Conservation (phyloP, 1,140 invertebrate species). For the Dendroctonus valens region DNA sequence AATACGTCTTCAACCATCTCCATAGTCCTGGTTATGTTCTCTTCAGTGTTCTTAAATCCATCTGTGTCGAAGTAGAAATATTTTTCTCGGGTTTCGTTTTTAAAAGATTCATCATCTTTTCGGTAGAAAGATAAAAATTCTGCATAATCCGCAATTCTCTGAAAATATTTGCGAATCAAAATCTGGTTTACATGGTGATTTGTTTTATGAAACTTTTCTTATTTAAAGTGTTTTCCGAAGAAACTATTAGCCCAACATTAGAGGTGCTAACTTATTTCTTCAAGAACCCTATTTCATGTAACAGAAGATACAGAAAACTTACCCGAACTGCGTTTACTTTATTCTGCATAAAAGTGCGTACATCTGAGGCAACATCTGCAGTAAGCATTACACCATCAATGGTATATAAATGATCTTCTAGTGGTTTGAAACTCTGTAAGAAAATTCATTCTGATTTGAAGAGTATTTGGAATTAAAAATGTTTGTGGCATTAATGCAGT, state of each 20-base stretch:
- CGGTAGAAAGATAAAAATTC: slow-evolving; percentile 44
- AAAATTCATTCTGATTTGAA: neutral
- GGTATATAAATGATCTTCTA: slow-evolving; percentile 32
- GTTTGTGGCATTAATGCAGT: neutral
- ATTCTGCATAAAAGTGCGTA: slow-evolving; percentile 38
- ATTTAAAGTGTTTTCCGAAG: neutral
- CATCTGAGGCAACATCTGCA: slow-evolving; percentile 33
- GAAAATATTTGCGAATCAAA: slow-evolving; percentile 2
- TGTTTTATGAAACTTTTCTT: neutral
- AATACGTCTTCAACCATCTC: slow-evolving; percentile 36
- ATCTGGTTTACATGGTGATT: neutral
- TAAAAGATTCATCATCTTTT: slow-evolving; percentile 32
- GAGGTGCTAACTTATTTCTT: too few species aligned
- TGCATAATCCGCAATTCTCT: slow-evolving; percentile 45
- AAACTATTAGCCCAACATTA: neutral
- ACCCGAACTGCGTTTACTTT: slow-evolving; percentile 41
- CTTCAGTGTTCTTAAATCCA: slow-evolving; percentile 34
- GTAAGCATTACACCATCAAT: slow-evolving; percentile 32
- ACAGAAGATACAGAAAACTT: neutral
- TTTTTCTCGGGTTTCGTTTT: slow-evolving; percentile 19
- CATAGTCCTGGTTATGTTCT: slow-evolving; percentile 22
- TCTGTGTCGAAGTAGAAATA: slow-evolving; percentile 40
- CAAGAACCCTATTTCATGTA: too few species aligned
- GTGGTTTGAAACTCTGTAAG: slow-evolving; percentile 37
- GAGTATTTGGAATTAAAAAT: too few species aligned